Evolutionary conservation across 2,113 vertebrate species (phyloP).

Genomic region (Percina caprodes): DNA sequence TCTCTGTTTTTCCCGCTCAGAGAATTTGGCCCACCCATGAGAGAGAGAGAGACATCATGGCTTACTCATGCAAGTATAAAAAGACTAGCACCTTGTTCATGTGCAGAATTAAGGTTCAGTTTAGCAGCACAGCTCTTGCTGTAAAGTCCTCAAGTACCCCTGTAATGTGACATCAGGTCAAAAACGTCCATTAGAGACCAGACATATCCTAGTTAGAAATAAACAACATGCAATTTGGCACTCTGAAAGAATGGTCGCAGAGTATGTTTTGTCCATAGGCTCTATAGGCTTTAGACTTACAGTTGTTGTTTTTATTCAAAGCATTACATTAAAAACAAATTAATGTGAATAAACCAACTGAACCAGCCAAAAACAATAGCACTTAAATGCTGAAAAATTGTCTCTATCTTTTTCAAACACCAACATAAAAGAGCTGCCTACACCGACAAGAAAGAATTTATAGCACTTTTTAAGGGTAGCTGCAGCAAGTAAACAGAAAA

Average conservation of each 20-base stretch:
- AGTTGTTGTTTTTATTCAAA: neutral
- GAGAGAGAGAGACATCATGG: too few relatives aligned
- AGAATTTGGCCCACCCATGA: too few relatives aligned
- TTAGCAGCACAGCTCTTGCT: too few relatives aligned
- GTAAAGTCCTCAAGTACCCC: neutral
- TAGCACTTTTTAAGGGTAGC: too few relatives aligned
- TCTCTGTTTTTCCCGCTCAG: too few relatives aligned
- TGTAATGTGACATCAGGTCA: neutral
- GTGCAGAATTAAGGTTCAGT: neutral
- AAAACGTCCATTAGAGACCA: neutral
- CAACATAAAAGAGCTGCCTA: neutral
- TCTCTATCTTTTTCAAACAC: neutral
- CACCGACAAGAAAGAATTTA: accelerated
- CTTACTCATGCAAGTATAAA: neutral
- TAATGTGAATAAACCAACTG: neutral
- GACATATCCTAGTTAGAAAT: neutral
- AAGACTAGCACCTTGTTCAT: neutral
- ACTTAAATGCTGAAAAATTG: neutral
- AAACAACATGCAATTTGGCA: neutral
- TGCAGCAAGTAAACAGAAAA: too few relatives aligned
- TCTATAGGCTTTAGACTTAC: neutral
- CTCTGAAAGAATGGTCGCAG: neutral
- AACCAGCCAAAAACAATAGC: neutral
- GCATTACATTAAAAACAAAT: neutral
- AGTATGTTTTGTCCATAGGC: neutral